Percentiles rank a stretch among this genome's conserved stretches.
These are phyloP conservation scores for Sebastes cheni DNA, from an alignment of 2,797 vertebrate species.

Conservation along the genomic window DNA sequence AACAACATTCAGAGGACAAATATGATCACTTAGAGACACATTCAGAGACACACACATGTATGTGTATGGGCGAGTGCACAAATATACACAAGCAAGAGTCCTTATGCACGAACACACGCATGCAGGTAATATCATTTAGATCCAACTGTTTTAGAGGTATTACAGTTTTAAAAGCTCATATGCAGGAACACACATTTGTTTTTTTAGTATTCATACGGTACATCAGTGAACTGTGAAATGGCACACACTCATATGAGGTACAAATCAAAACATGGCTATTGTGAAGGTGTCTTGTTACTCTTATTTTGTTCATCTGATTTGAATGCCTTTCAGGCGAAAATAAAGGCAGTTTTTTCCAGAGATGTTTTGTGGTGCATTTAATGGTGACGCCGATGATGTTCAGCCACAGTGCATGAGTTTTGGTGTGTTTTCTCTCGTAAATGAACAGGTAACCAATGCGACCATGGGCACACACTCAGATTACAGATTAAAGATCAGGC, in stretches of 20 bases:
- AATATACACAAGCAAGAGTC: not conserved
- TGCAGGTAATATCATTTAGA: slow-evolving; percentile 6
- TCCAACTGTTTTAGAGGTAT: slow-evolving; percentile 26
- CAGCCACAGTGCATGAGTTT: not conserved
- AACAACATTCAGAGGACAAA: slow-evolving; percentile 67
- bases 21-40: slow-evolving; percentile 70
- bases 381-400: not conserved
- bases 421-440: not conserved
- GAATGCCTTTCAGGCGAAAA: not conserved
- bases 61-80: not conserved
- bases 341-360: not conserved
- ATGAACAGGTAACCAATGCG: not conserved
- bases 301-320: not conserved
- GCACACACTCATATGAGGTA: not conserved
- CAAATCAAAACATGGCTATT: not conserved
- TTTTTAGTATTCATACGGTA: not conserved
- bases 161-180: slow-evolving; percentile 3
- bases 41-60: slow-evolving; percentile 12
- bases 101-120: not conserved
- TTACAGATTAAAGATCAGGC: not conserved
- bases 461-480: not conserved
- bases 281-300: not conserved
- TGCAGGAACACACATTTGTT: not conserved
- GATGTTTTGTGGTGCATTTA: not conserved
- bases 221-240: not conserved